phyloP scores from a whole-genome alignment of 2,888 invertebrate species.

The Lithophane semibrunnea region DNA sequence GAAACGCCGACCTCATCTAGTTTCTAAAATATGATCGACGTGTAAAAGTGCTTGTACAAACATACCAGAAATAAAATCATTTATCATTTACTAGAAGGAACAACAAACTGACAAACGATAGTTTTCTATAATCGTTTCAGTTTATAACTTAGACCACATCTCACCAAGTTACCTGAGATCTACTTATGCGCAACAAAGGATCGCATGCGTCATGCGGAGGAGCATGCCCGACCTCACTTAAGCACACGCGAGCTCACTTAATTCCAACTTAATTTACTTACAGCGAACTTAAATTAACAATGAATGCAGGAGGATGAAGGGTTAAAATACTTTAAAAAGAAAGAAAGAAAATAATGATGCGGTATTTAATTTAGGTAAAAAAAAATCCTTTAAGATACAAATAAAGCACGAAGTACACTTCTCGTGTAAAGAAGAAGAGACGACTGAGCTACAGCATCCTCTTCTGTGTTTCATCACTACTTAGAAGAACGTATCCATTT shows the following conservation, averaged over 20 bases:
- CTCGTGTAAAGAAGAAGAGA: neutral
- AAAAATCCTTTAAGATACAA: too few species aligned
- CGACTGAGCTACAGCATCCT: neutral
- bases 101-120: neutral
- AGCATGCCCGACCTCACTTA: constrained; percentile 70
- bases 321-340: constrained; percentile 3
- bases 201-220: constrained; percentile 68
- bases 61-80: neutral
- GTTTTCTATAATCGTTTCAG: constrained; percentile 4
- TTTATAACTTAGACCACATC: constrained; percentile 18
- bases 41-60: neutral
- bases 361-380: too few species aligned
- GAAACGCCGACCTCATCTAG: neutral
- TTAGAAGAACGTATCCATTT: neutral
- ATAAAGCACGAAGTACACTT: neutral
- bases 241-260: constrained; percentile 62
- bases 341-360: constrained; percentile 1
- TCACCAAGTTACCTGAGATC: constrained; percentile 50
- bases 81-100: neutral
- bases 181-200: constrained; percentile 66
- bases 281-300: constrained; percentile 55
- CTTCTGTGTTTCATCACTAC: neutral
- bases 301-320: constrained; percentile 41
- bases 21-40: neutral
- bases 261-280: constrained; percentile 65